Conservation (phyloP, 2,797 vertebrate species). For the Anomalospiza imberbis region DNA sequence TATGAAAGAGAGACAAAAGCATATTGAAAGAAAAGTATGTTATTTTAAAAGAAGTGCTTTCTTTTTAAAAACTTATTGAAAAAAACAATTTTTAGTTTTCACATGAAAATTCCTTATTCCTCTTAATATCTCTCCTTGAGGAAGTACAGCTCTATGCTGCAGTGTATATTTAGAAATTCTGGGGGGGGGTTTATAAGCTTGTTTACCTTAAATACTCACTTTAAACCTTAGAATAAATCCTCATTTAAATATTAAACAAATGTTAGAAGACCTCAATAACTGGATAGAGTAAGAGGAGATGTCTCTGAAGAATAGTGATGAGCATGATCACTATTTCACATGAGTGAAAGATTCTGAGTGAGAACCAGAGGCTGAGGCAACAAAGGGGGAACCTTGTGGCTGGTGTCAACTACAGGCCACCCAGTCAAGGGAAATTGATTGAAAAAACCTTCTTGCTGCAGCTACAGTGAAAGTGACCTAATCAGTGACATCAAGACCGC, state of each 20-base stretch:
- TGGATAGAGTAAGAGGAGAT: neutral
- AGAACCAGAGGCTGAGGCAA: neutral
- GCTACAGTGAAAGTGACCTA: neutral
- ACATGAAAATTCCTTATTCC: neutral
- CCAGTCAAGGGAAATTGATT: neutral
- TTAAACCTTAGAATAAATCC: neutral
- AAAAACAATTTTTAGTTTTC: neutral
- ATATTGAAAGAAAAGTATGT: neutral
- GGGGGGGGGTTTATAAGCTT: accelerated
- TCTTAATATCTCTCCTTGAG: neutral
- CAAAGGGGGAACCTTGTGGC: neutral
- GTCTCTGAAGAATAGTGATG: neutral
- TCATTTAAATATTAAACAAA: neutral
- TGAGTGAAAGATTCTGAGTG: neutral
- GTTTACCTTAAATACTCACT: neutral
- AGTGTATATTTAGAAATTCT: neutral
- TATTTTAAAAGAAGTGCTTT: neutral
- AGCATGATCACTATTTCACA: neutral
- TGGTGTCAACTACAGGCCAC: neutral
- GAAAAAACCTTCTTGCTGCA: neutral
- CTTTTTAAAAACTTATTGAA: neutral
- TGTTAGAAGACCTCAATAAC: neutral
- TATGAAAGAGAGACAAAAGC: neutral
- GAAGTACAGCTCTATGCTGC: neutral
- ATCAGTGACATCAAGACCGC: neutral